Evolutionary conservation across 2,113 vertebrate genomes (phyloP), one percentile per base, ranked within the genome.

Genomic region (Balaeniceps rex): DNA sequence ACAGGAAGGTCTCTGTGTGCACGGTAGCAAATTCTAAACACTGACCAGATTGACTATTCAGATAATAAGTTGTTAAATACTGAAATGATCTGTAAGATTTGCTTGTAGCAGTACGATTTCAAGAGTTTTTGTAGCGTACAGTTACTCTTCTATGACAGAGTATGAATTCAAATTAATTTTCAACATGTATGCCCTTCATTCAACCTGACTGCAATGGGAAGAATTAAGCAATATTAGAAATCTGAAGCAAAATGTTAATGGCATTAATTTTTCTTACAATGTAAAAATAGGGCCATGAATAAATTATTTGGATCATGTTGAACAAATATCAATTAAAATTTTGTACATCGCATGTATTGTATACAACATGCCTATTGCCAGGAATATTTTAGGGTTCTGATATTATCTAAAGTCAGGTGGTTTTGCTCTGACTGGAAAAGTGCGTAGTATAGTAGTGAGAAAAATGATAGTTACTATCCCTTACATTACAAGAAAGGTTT

Each of bases 131-230:
- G 80, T 81, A 25, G 17, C 49, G 42, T 13, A 14, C 3, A 60
- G 2, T 65, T 68, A 64, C 14, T 81, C 15, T 87, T 9, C 28
- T 49, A 1, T 47, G 34, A 49, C 9, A 84, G 6, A 8, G 3
- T 74, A 24, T 38, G 33, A 29, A 68, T 75, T 88, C 9, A 83
- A 66, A 38, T 71, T 14, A 0, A 3, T 54, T 83, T 80, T 70
- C 38, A 58, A 12, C 14, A 16, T 14, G 13, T 3, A 10, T 82
- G 79, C 52, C 31, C 88, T 79, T 81, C 40, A 65, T 38, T 83
- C 11, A 68, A 3, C 6, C 7, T 10, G 4, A 58, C 18, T 34
- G 22, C 0, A 0, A 47, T 11, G 36, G 16, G 10, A 83, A 78
- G n/a, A 78, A 78, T 75, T 15, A 71, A 92, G 12, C 4, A 31